Conservation (phyloP, 2,888 invertebrate genomes). For the Ferrisia virgata region DNA sequence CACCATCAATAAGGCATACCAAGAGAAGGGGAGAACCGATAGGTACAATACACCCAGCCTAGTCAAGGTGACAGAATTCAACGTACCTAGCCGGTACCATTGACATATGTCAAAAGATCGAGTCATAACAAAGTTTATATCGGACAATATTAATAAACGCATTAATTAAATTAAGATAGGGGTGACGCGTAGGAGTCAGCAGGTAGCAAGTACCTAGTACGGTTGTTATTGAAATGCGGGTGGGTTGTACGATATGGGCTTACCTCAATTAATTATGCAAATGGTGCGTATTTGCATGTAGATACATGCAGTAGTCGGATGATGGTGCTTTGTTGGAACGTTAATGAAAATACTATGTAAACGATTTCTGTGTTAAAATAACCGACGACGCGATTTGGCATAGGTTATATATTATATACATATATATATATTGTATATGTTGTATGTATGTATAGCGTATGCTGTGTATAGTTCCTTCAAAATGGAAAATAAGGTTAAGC, state of each 20-base stretch:
- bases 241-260: constrained; percentile 45
- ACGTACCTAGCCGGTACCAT: not conserved
- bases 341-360: constrained; percentile 39
- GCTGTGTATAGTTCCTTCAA: constrained; percentile 13
- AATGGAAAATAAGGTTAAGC: constrained; percentile 15
- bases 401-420: not conserved
- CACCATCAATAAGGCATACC: not conserved
- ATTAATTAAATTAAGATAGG: constrained; percentile 46
- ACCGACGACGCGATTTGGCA: not conserved
- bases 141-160: constrained; percentile 45
- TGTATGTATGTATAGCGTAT: not conserved
- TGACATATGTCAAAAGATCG: constrained; percentile 42
- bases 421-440: not conserved
- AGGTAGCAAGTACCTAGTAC: constrained; percentile 38
- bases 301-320: constrained; percentile 27
- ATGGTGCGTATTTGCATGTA: constrained; percentile 30
- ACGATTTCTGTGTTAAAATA: constrained; percentile 33
- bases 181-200: constrained; percentile 39
- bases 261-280: constrained; percentile 45
- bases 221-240: constrained; percentile 45
- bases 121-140: constrained; percentile 32
- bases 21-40: not conserved
- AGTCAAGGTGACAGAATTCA: constrained; percentile 22
- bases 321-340: constrained; percentile 42
- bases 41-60: not conserved